These are phyloP conservation scores for Aricia agestis DNA, from an alignment of 1,140 invertebrate genomes.

Conservation along the genomic window DNA sequence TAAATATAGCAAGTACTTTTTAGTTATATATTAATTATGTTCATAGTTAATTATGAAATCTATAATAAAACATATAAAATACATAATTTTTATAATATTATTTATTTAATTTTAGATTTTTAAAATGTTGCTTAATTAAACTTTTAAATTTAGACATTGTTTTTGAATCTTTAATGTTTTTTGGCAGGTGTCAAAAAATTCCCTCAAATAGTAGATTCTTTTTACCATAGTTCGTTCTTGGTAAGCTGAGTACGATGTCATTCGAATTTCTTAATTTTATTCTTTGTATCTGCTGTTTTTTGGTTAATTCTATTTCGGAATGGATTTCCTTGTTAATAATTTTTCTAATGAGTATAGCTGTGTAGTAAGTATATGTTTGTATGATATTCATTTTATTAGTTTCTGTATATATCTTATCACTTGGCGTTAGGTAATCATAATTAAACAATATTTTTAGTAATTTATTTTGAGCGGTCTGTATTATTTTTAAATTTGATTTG, in stretches of 20 bases:
- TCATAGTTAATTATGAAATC: no score
- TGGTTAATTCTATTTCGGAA: conserved; percentile 19
- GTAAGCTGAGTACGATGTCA: neutral
- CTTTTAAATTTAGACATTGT: neutral
- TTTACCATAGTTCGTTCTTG: conserved; percentile 11
- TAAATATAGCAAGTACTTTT: no score
- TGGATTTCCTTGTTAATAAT: conserved; percentile 16
- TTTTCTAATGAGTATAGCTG: conserved; percentile 17
- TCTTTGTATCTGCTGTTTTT: conserved; percentile 9
- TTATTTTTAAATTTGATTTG: neutral
- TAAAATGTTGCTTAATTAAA: neutral
- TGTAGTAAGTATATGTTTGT: conserved; percentile 17
- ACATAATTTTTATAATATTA: no score
- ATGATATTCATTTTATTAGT: conserved; percentile 19
- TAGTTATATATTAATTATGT: no score
- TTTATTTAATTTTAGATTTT: no score
- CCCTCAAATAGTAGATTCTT: neutral
- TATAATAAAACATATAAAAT: no score
- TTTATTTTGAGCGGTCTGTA: conserved; percentile 8
- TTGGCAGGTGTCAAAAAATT: neutral
- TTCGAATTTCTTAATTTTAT: conserved; percentile 8
- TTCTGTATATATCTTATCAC: conserved; percentile 19
- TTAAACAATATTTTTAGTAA: conserved; percentile 4
- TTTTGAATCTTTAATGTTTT: neutral
- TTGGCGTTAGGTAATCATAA: conserved; percentile 12